Base-by-base conservation (phyloP, 2,888 invertebrate species). In the Phragmatobia fuliginosa region DNA sequence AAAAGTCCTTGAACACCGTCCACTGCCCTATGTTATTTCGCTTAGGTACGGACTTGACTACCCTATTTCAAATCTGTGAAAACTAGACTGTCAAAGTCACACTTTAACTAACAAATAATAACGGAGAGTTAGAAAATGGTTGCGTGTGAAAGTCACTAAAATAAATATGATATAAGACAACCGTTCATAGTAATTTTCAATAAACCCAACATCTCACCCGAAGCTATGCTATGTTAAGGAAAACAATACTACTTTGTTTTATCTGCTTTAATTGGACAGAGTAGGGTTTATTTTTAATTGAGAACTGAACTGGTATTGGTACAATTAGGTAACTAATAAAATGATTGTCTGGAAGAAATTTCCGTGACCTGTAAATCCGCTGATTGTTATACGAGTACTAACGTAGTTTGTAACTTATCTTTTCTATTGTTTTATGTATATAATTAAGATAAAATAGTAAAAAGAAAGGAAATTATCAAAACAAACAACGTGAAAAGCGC, bases 81-180 rank as follows among this genome's bases (percentile, higher is more conserved):
- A 52, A 62, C 58, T 71, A 49, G 33, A 60, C 68, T 68, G 67
- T 65, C 56, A 3, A 18, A 72, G 68, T 75, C 62, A 18, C 59
- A 67, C 75, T 81, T 77, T 82, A 83, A 85, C 76, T 74, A 69
- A 74, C 68, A 82, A 85, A 84, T 81, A 85, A 84, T 77, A 83
- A 83, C 63, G 80, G 77, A 70, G 73, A 80, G 78, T 83, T 82
- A 76, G 77, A 78, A 38, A 77, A 79, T 77, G 77, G 78, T 83
- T 82, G 84, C 85, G 84, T 87, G 88, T 86, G 84, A 89, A 87
- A 86, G 85, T 81, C 70, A 71, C 75, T 65, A 18, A 31, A 70
- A 75, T 71, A 62, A 78, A 73, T 75, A 74, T 69, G 62, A 60
- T 56, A 59, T 64, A 65, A 52, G 66, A 56, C 70, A 68, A 67